Conservation (phyloP, 1,140 invertebrate species). For the Eueides isabella region DNA sequence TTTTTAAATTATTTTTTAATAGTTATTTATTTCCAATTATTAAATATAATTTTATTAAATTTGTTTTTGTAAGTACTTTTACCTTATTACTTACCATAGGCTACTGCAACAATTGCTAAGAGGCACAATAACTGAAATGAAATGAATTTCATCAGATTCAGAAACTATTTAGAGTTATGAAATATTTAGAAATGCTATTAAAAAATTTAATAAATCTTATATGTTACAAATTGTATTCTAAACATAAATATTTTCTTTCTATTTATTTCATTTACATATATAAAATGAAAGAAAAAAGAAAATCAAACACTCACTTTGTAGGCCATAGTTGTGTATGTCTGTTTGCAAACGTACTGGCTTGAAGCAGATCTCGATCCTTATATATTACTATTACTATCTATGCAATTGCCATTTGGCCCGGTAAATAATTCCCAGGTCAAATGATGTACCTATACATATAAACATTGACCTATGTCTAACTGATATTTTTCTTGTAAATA, state of each 20-base stretch:
- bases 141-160: background rate
- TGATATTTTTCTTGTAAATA: background rate
- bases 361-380: background rate
- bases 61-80: background rate
- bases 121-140: slow-evolving; percentile 26
- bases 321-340: background rate
- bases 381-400: slow-evolving; percentile 24
- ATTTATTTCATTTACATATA: no score
- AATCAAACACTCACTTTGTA: slow-evolving; percentile 20
- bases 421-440: no score
- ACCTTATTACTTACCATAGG: slow-evolving; percentile 16
- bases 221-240: no score
- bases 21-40: no score
- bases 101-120: slow-evolving; percentile 14
- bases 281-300: no score
- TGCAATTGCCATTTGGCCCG: slow-evolving; percentile 11
- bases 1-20: no score
- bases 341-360: background rate
- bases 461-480: background rate
- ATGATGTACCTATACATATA: background rate
- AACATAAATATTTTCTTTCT: no score
- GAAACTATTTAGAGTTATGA: no score
- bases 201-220: no score
- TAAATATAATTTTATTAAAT: no score
- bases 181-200: no score